These are phyloP conservation scores for Drosophila robusta DNA, from an alignment of 2,888 invertebrate genomes.

Conservation along the genomic window DNA sequence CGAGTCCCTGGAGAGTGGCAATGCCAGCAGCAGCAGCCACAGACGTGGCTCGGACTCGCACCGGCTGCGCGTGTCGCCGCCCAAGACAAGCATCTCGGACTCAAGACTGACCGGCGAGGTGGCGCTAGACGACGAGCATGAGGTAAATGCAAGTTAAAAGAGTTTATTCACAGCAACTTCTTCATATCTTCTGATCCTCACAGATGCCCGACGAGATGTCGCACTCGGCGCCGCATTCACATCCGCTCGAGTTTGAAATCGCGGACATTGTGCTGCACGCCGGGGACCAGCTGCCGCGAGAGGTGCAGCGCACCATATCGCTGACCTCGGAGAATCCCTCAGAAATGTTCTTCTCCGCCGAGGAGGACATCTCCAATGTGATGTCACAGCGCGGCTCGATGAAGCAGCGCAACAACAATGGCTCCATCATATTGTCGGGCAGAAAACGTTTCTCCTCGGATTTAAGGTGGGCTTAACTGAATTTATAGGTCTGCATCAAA, in stretches of 20 bases:
- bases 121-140: conserved; percentile 86
- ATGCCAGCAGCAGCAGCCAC: conserved; percentile 85
- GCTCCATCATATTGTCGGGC: conserved; percentile 83
- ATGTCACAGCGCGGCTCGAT: conserved; percentile 83
- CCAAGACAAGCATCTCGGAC: conserved; percentile 94
- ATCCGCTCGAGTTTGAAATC: conserved; percentile 84
- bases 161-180: neutral
- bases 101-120: conserved; percentile 93
- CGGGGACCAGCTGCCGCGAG: conserved; percentile 82
- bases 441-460: conserved; percentile 85
- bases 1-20: conserved; percentile 86
- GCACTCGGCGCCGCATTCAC: conserved; percentile 85
- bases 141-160: conserved; percentile 68
- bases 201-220: conserved; percentile 85
- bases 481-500: neutral
- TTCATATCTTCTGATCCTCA: neutral
- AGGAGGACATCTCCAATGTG: conserved; percentile 90
- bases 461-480: conserved; percentile 75
- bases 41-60: conserved; percentile 86
- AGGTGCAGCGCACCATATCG: conserved; percentile 91
- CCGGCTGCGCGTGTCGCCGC: conserved; percentile 86
- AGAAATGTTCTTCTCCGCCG: conserved; percentile 96
- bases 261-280: conserved; percentile 84
- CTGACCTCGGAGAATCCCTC: conserved; percentile 96
- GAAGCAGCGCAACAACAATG: conserved; percentile 81